A percentile compares a stretch with the other conserved stretches of the same genome.
phyloP scores from a whole-genome alignment of 2,888 invertebrate genomes.

The Drosophila macrothrix region DNA sequence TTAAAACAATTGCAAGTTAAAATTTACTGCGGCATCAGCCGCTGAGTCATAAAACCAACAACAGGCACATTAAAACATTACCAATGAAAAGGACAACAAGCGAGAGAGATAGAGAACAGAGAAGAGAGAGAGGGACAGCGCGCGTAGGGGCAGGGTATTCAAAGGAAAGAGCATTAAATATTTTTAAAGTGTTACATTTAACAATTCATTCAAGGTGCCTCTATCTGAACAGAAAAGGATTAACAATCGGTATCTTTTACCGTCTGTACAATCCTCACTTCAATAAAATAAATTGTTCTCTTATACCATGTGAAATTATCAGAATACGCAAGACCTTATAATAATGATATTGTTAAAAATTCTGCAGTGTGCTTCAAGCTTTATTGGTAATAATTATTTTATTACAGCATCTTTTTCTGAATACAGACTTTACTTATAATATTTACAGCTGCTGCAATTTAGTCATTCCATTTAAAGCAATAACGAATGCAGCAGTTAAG shows the following conservation, averaged over 20 bases:
- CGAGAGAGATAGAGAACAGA: neutral
- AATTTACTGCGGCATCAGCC: constrained; percentile 77
- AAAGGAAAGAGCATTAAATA: constrained; percentile 30
- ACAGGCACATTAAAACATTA: constrained; percentile 67
- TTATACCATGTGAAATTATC: neutral
- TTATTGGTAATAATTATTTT: constrained; percentile 38
- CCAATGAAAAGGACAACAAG: constrained; percentile 32
- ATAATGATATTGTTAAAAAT: constrained; percentile 22
- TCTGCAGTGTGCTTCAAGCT: constrained; percentile 3
- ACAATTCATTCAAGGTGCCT: constrained; percentile 33
- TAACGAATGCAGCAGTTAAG: neutral
- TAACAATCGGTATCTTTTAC: constrained; percentile 26
- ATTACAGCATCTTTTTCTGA: constrained; percentile 22
- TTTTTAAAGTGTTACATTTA: constrained; percentile 52
- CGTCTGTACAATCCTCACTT: constrained; percentile 16
- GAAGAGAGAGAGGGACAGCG: neutral
- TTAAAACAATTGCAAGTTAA: constrained; percentile 79
- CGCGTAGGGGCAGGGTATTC: constrained; percentile 15
- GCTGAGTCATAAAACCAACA: constrained; percentile 76
- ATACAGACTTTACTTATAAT: neutral
- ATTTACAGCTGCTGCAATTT: neutral
- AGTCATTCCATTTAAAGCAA: neutral
- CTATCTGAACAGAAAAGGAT: constrained; percentile 16
- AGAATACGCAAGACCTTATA: neutral
- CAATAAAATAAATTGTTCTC: constrained; percentile 13